phyloP scores from a whole-genome alignment of 2,888 invertebrate genomes.

The Aphodius granarius region DNA sequence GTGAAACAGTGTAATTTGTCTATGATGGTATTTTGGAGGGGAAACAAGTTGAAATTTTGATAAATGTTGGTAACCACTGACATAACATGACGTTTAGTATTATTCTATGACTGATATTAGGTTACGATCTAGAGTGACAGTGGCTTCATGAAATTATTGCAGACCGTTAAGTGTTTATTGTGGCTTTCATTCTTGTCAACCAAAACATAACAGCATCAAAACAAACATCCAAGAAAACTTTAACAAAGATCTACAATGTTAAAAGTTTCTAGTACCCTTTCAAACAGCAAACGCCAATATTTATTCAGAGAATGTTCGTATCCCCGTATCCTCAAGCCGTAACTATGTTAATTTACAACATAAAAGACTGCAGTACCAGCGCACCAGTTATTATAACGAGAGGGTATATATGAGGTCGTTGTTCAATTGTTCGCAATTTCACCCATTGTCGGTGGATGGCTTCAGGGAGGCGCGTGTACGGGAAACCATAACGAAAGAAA shows the following conservation, averaged over 20 bases:
- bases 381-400: not conserved
- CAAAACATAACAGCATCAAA: no score
- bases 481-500: slow-evolving; percentile 23
- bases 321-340: not conserved
- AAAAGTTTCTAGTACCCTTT: no score
- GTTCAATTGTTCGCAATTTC: slow-evolving; percentile 17
- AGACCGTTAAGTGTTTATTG: no score
- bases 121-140: no score
- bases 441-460: slow-evolving; percentile 11
- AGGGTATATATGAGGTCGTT: not conserved
- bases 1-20: not conserved
- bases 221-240: no score
- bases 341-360: not conserved
- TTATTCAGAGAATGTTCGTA: not conserved
- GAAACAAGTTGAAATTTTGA: not conserved
- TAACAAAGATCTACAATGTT: no score
- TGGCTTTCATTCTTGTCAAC: no score
- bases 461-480: slow-evolving; percentile 20
- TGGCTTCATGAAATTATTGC: no score
- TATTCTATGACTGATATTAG: no score
- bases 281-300: not conserved
- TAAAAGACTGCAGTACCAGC: not conserved
- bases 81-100: no score
- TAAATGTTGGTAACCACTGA: not conserved
- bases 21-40: not conserved